Percentiles rank a stretch among this genome's conserved stretches.
phyloP scores from a whole-genome alignment of 2,113 vertebrate species.

The Prochilodus magdalenae region DNA sequence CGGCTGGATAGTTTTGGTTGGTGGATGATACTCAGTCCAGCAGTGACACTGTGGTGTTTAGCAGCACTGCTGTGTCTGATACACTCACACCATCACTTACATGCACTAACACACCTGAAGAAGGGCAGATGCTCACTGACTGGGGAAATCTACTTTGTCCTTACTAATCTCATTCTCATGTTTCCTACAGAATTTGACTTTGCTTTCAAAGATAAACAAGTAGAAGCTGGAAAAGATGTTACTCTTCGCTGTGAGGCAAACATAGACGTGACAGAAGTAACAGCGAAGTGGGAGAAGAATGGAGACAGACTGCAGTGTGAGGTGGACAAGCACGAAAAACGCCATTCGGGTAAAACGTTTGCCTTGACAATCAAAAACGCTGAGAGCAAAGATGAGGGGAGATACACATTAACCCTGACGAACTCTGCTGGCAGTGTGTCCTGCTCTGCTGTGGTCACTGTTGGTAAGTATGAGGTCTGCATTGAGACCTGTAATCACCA shows the following conservation, averaged over 20 bases:
- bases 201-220: neutral
- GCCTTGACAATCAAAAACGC: neutral
- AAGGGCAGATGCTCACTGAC: too few relatives aligned
- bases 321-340: conserved; percentile 1
- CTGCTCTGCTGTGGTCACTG: conserved; percentile 5
- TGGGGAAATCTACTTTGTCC: too few relatives aligned
- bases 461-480: neutral
- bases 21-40: too few relatives aligned
- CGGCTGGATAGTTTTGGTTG: too few relatives aligned
- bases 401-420: conserved; percentile 1
- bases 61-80: too few relatives aligned
- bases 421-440: neutral
- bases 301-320: neutral
- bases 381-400: conserved; percentile 6
- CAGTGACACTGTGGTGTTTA: too few relatives aligned
- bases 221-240: neutral
- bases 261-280: neutral
- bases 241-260: conserved; percentile 13
- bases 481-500: too few relatives aligned
- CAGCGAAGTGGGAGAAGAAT: conserved; percentile 3
- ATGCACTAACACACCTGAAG: too few relatives aligned
- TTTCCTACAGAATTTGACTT: conserved; percentile 3
- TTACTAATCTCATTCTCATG: neutral
- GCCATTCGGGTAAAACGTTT: neutral
- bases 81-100: too few relatives aligned